A percentile compares a stretch with the other conserved stretches of the same genome.
Conservation (phyloP, 92 coral and sea anemone species). For the Pocillopora meandrina region DNA sequence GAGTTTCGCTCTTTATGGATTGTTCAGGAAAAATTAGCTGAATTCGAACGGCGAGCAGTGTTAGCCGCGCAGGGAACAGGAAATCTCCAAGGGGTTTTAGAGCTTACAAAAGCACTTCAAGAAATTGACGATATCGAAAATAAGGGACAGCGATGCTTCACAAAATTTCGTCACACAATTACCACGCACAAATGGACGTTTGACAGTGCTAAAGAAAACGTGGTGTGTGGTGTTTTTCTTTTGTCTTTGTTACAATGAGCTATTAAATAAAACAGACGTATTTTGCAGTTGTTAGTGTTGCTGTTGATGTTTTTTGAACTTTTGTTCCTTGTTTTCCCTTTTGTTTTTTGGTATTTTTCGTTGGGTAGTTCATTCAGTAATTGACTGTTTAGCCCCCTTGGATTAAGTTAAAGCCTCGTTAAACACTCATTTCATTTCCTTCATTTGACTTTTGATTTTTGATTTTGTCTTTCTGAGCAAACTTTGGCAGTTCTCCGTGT, state of each 20-base stretch:
- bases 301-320: not conserved
- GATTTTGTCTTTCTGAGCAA: not conserved
- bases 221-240: not conserved
- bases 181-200: slow-evolving; percentile 1
- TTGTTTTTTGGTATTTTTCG: too few relatives aligned
- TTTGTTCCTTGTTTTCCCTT: not conserved
- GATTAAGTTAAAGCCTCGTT: not conserved
- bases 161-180: slow-evolving; percentile 2
- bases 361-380: not conserved
- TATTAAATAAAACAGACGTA: not conserved
- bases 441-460: too few relatives aligned
- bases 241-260: not conserved
- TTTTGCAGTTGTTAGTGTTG: not conserved
- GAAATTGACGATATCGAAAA: not conserved
- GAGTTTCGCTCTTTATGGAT: slow-evolving; percentile 42
- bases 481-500: not conserved
- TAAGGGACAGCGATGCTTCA: slow-evolving; percentile 4
- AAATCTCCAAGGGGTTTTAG: slow-evolving; percentile 25
- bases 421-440: too few relatives aligned
- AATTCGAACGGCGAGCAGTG: not conserved
- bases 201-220: not conserved
- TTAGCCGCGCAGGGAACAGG: slow-evolving; percentile 4
- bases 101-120: slow-evolving; percentile 26
- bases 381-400: not conserved
- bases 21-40: not conserved